Evolutionary conservation across 2,113 vertebrate genomes (phyloP), one percentile per base, ranked within the genome.

Genomic region (Apeltes quadracus): DNA sequence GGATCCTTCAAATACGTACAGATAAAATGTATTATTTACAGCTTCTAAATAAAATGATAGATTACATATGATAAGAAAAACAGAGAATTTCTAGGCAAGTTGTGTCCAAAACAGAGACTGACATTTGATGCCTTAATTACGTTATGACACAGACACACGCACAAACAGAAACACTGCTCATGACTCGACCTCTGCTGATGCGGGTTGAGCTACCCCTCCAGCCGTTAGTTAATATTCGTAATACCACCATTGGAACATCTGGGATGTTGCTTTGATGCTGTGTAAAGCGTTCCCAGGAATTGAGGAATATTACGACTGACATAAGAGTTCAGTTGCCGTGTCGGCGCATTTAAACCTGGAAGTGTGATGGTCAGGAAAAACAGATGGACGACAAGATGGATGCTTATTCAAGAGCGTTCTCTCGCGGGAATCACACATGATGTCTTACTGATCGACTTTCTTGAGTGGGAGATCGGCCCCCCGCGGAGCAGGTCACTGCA

Each of bases 171-270:
- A 75, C 50, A 72, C 79, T 68, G 54, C 27, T 59, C 34, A 54
- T 84, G 81, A 88, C 67, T 87, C 67, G 79, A 43, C 74, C 23
- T 43, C 44, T 61, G 8, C 73, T 85, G 71, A 79, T 84, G 72
- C 80, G 72, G 62, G 61, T 90, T 90, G 91, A 66, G 82, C 58
- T 91, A 92, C 78, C 59, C 58, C 67, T 87, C 75, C 68, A 86
- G 72, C 56, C 3, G 13, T 55, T 64, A 64, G 61, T 90, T 86
- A 88, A 90, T 89, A 89, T 83, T 59, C 87, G 63, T 76, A 79
- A 82, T 88, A 87, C 25, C 69, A 67, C 14, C n/a, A 7, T 14
- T 76, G 44, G 53, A 72, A 54, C 7, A 46, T 43, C 22, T 11
- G 23, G 38, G 32, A 61, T 79, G 80, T 71, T 39, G 51, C 61